Evolutionary conservation across 2,797 vertebrate genomes (phyloP), one percentile per base, ranked within the genome.

Genomic region (Hybognathus amarus): DNA sequence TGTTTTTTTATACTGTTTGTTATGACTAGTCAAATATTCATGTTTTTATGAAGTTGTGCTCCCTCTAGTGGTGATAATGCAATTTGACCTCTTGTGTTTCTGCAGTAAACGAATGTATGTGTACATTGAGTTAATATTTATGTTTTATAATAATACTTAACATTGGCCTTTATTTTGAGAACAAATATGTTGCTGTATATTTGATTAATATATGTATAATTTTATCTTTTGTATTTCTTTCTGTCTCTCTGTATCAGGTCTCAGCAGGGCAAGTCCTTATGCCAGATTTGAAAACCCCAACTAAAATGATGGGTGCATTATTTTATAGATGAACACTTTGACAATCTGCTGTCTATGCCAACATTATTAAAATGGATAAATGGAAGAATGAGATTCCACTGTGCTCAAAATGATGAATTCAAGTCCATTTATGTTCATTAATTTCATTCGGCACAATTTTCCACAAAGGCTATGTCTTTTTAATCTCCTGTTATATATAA

Each of bases 181-280:
- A 69, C 50, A 59, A 61, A 20, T 1, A 20, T 13, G n/a, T 45
- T 56, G 8, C 10, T 52, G 12, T 38, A 56, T 6, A 38, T 56
- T 38, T 75, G 50, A 77, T 63, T 27, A 12, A 45, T 40, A 18
- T 20, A 59, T 70, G 4, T 40, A n/a, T n/a, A 1, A 22, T 27
- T 10, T 20, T 20, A 42, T 38, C 2, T 63, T 38, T 73, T 52
- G 10, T 67, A 42, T 75, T 63, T 67, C 15, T 70, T 22, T 45
- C 38, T 85, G 12, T 83, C 56, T 87, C 20, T 84, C 75, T 77
- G 64, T 68, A 27, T 36, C 85, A 99, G 98, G 98, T 88, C 92
- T 99, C 74, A 95, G 93, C 90, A 97, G 96, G 82, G 95, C 95
- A 80, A 99, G 98, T 87, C 96, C 95, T 0, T 99, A 99, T 13